Percentiles rank a stretch among this genome's conserved stretches.
Conservation (phyloP, 2,888 invertebrate species). For the Agrenia bidenticulata region DNA sequence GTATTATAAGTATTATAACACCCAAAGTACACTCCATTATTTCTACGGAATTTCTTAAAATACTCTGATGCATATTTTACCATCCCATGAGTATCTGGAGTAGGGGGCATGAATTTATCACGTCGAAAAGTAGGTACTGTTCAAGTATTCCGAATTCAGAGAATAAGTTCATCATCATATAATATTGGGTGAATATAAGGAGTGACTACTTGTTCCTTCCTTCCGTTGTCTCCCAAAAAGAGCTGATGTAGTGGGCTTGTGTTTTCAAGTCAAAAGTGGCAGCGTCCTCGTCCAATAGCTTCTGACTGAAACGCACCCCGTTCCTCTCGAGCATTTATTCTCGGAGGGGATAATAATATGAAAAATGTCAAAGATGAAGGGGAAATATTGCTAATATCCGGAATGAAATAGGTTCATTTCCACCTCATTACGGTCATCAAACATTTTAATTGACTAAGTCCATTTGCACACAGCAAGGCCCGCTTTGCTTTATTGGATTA, state of each 20-base stretch:
- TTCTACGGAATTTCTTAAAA: conserved; percentile 1
- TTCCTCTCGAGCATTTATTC: too few relatives aligned
- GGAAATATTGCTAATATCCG: conserved; percentile 48
- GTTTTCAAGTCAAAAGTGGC: too few relatives aligned
- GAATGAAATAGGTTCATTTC: conserved; percentile 46
- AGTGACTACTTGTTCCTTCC: conserved; percentile 7
- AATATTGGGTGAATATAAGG: conserved; percentile 4
- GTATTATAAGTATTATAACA: too few relatives aligned
- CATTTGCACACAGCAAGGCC: background rate
- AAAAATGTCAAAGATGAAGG: conserved; percentile 31
- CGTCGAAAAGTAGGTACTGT: too few relatives aligned
- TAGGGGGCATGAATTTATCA: too few relatives aligned
- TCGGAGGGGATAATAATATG: background rate
- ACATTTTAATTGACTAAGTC: conserved; percentile 39
- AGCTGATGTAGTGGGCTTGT: too few relatives aligned
- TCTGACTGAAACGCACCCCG: too few relatives aligned
- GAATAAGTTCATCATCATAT: too few relatives aligned
- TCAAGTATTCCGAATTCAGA: too few relatives aligned
- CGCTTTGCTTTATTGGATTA: background rate
- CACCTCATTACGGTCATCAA: conserved; percentile 47
- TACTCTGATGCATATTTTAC: too few relatives aligned
- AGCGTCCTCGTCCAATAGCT: too few relatives aligned
- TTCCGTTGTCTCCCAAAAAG: background rate
- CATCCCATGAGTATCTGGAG: too few relatives aligned
- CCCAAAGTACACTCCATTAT: background rate